phyloP scores from a whole-genome alignment of 1,140 invertebrate genomes.

The Drosophila ambigua region DNA sequence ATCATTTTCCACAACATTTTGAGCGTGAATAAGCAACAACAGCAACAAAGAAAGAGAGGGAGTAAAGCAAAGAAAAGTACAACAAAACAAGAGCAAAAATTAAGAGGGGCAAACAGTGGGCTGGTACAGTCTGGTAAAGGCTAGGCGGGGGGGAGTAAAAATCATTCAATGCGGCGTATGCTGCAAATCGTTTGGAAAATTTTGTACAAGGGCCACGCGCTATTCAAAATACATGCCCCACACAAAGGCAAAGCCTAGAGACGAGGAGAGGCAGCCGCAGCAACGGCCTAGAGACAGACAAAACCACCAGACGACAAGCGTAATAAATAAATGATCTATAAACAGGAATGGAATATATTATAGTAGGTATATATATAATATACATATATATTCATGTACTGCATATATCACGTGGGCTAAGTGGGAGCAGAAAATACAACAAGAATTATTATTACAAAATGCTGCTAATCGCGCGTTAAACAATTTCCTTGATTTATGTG shows the following conservation, averaged over 20 bases:
- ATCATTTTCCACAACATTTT: conserved; percentile 78
- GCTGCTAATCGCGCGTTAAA: conserved; percentile 82
- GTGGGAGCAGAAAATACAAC: conserved; percentile 52
- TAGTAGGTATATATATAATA: conserved; percentile 8
- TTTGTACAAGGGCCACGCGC: conserved; percentile 44
- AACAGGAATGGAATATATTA: conserved; percentile 25
- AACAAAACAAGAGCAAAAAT: no score
- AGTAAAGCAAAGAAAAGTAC: background rate
- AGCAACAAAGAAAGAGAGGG: conserved; percentile 18
- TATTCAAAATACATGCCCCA: conserved; percentile 54
- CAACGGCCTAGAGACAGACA: conserved; percentile 2
- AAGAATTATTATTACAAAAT: conserved; percentile 78
- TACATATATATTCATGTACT: conserved; percentile 41
- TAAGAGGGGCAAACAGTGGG: no score
- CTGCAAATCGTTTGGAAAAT: conserved; percentile 79
- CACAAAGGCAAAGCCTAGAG: conserved; percentile 25
- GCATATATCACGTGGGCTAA: conserved; percentile 33
- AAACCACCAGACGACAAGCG: conserved; percentile 51
- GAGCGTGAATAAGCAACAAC: conserved; percentile 65
- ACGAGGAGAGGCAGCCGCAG: background rate
- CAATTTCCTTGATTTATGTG: conserved; percentile 78
- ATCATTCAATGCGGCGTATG: conserved; percentile 80
- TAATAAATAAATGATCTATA: conserved; percentile 64
- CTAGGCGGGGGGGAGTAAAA: conserved; percentile 7
- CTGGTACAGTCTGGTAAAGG: no score